Evolutionary conservation across 2,888 invertebrate species (phyloP).

Genomic region (Hipparchia sbordonii): DNA sequence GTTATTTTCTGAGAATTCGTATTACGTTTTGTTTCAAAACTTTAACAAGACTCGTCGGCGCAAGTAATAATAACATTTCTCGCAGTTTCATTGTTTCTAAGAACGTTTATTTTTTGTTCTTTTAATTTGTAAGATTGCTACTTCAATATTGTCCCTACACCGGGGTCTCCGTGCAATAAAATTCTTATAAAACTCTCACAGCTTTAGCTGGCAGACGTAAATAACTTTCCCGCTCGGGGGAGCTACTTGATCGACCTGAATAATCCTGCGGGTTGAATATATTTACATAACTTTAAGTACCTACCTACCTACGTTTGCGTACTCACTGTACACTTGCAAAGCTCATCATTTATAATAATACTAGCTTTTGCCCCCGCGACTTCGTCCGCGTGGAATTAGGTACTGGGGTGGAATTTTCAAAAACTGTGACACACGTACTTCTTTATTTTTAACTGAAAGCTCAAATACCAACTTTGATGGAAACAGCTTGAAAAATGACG

Average conservation of each 20-base stretch:
- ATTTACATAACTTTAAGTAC: conserved; percentile 22
- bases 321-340: neutral
- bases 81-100: conserved; percentile 2
- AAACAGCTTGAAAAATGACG: no score
- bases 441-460: no score
- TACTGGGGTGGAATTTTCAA: no score
- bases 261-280: conserved; percentile 22
- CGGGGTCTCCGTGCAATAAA: conserved; percentile 8
- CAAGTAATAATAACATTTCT: conserved; percentile 2
- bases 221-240: conserved; percentile 22
- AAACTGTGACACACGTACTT: no score
- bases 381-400: no score
- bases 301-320: neutral
- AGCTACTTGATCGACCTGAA: conserved; percentile 25
- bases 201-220: conserved; percentile 14
- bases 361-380: no score
- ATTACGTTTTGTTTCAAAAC: neutral
- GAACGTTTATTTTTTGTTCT: neutral
- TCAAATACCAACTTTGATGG: no score
- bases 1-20: neutral
- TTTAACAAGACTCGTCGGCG: neutral
- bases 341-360: no score
- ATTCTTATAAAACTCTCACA: conserved; percentile 14
- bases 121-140: neutral
- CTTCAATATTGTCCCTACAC: neutral